Conservation (phyloP, 2,797 vertebrate genomes). For the Liasis olivaceus region DNA sequence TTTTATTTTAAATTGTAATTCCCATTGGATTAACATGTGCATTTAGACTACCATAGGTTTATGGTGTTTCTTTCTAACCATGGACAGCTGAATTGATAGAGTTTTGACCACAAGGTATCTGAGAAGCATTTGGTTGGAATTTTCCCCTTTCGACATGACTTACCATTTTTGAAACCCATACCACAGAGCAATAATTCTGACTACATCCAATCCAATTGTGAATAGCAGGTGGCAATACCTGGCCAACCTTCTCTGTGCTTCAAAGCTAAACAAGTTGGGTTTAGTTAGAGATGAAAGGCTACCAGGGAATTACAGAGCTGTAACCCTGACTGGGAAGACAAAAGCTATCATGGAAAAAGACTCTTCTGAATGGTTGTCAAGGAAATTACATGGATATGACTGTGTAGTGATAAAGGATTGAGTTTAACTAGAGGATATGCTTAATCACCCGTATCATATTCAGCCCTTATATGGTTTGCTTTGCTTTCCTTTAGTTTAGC, state of each 20-base stretch:
- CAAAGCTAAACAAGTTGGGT: neutral
- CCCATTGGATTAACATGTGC: neutral
- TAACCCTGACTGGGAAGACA: neutral
- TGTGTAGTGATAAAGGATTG: neutral
- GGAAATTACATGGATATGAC: neutral
- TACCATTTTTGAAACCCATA: neutral
- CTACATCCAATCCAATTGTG: neutral
- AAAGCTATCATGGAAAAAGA: neutral
- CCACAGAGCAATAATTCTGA: neutral
- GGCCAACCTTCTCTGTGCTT: neutral
- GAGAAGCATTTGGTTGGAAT: neutral
- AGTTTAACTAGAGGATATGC: neutral
- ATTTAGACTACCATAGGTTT: neutral
- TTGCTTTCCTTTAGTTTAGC: neutral
- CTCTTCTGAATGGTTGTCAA: neutral
- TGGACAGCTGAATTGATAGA: neutral
- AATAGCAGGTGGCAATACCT: neutral
- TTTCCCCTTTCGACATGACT: neutral
- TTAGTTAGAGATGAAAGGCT: neutral
- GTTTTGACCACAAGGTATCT: neutral
- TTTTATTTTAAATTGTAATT: neutral
- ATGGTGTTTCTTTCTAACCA: neutral
- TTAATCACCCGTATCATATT: neutral
- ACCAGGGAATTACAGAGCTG: neutral
- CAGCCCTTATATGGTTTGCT: neutral